phyloP scores from a whole-genome alignment of 2,888 invertebrate species.

The Polydrusus cervinus region DNA sequence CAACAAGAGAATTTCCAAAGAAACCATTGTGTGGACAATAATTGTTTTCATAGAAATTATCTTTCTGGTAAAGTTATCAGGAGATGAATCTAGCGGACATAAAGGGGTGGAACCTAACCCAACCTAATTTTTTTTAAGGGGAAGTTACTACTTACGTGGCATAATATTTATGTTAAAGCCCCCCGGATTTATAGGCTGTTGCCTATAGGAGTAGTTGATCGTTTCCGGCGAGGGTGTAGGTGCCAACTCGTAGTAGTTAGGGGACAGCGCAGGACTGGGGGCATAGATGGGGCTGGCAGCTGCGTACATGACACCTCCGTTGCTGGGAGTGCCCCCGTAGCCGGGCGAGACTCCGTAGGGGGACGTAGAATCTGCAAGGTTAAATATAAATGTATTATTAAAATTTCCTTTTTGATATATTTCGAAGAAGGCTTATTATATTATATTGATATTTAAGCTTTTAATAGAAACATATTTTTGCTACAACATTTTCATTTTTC shows the following conservation, averaged over 20 bases:
- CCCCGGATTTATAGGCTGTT: slow-evolving; percentile 37
- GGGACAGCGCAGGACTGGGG: slow-evolving; percentile 43
- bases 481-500: too few relatives aligned
- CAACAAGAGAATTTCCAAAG: too few relatives aligned
- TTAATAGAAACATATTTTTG: too few relatives aligned
- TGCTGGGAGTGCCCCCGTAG: slow-evolving; percentile 40
- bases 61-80: too few relatives aligned
- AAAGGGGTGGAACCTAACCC: too few relatives aligned
- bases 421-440: too few relatives aligned
- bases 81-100: too few relatives aligned
- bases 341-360: slow-evolving; percentile 55
- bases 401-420: too few relatives aligned
- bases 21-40: too few relatives aligned
- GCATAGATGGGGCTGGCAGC: slow-evolving; percentile 42
- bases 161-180: slow-evolving; percentile 21
- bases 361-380: slow-evolving; percentile 54
- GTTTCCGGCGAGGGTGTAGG: slow-evolving; percentile 49
- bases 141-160: slow-evolving; percentile 49
- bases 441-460: background rate
- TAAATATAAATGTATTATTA: background rate
- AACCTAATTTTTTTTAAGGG: background rate
- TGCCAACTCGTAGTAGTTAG: slow-evolving; percentile 42
- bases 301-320: slow-evolving; percentile 46
- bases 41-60: too few relatives aligned
- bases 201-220: slow-evolving; percentile 39